Conservation (phyloP, 2,888 invertebrate species). For the Quadroppia sp. region DNA sequence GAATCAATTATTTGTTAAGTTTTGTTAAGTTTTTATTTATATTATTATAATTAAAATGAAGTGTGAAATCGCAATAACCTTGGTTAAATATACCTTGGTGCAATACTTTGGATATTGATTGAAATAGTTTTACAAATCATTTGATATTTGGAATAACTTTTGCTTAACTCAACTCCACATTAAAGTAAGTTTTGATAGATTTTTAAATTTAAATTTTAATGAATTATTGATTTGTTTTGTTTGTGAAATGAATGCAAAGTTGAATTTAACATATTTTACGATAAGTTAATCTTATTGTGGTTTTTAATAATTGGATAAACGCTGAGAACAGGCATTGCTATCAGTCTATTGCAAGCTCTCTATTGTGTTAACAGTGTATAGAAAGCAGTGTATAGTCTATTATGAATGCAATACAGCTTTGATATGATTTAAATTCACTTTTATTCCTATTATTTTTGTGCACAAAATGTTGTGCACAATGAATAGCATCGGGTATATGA, state of each 20-base stretch:
- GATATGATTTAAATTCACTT: constrained; percentile 27
- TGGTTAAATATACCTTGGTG: no score
- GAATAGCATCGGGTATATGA: constrained; percentile 21
- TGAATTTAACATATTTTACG: constrained; percentile 15
- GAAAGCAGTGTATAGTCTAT: constrained; percentile 4
- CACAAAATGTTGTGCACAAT: constrained; percentile 31
- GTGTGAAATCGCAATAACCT: no score
- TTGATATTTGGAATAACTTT: background rate
- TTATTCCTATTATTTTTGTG: constrained; percentile 32
- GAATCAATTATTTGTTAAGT: no score
- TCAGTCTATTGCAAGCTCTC: background rate
- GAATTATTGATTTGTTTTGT: constrained; percentile 26
- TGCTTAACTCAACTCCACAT: background rate
- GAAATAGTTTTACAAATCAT: no score
- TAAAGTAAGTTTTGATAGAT: background rate
- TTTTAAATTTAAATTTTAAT: constrained; percentile 13
- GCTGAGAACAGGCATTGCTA: constrained; percentile 1
- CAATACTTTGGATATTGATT: no score
- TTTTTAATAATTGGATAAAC: constrained; percentile 31
- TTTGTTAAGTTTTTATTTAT: no score
- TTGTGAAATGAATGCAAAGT: constrained; percentile 5
- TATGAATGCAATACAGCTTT: constrained; percentile 32
- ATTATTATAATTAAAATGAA: no score
- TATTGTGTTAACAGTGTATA: constrained; percentile 29
- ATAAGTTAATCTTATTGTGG: constrained; percentile 34